These are phyloP conservation scores for Plemyria rubiginata DNA, from an alignment of 2,888 invertebrate genomes.

Conservation along the genomic window DNA sequence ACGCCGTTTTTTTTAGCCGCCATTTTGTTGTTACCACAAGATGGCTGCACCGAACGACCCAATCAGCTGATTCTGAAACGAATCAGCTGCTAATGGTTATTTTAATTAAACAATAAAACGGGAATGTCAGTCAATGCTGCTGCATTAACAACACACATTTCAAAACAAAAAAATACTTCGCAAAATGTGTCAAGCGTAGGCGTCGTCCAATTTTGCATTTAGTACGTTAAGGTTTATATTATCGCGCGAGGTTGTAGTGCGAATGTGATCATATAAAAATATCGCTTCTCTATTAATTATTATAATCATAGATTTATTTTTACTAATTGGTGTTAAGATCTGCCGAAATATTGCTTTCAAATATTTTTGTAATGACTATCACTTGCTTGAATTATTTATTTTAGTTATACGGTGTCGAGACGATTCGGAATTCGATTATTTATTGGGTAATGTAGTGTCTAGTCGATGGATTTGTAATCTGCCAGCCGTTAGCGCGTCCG, in stretches of 20 bases:
- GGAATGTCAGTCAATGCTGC: constrained; percentile 74
- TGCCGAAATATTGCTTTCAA: constrained; percentile 71
- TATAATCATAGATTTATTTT: constrained; percentile 71
- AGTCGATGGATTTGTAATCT: constrained; percentile 66
- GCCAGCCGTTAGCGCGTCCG: constrained; percentile 51
- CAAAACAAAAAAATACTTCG: constrained; percentile 55
- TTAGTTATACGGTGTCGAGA: constrained; percentile 63
- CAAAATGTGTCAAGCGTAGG: constrained; percentile 53
- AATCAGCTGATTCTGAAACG: constrained; percentile 69
- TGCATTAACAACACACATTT: constrained; percentile 73
- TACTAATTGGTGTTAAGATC: constrained; percentile 65
- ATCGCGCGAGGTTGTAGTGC: constrained; percentile 58
- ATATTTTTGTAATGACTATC: constrained; percentile 65
- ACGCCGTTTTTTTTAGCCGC: constrained; percentile 64
- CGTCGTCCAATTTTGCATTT: constrained; percentile 63
- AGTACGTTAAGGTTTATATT: constrained; percentile 62
- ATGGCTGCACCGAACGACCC: constrained; percentile 77
- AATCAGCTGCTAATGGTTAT: constrained; percentile 71
- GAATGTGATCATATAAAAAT: constrained; percentile 72
- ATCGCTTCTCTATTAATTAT: constrained; percentile 69
- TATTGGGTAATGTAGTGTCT: constrained; percentile 77
- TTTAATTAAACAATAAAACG: constrained; percentile 55
- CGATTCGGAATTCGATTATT: constrained; percentile 61
- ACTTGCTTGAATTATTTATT: constrained; percentile 76
- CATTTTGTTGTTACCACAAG: constrained; percentile 54